phyloP scores from a whole-genome alignment of 2,797 vertebrate species.

The Vespertilio murinus region DNA sequence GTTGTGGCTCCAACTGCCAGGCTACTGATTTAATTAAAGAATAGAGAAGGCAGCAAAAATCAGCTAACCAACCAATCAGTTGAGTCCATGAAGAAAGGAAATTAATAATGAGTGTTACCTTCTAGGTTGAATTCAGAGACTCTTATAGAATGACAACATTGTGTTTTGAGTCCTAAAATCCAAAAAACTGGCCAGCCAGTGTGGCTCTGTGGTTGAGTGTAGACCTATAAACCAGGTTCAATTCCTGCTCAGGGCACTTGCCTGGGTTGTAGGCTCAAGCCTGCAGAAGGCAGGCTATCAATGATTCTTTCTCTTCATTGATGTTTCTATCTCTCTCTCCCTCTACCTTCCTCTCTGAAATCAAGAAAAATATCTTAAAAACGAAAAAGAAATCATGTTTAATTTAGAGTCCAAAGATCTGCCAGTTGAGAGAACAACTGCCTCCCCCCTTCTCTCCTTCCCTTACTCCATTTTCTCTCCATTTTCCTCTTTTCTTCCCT shows the following conservation, averaged over 20 bases:
- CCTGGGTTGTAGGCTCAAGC: too few species aligned
- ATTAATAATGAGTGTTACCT: neutral
- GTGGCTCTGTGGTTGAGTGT: too few species aligned
- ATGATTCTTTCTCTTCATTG: too few species aligned
- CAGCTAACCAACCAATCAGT: neutral
- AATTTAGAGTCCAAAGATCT: neutral
- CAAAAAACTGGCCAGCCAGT: neutral
- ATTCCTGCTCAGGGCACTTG: too few species aligned
- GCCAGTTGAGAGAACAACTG: neutral
- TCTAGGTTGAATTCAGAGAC: neutral
- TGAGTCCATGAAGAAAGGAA: neutral
- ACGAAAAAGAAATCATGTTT: neutral
- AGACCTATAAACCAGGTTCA: too few species aligned
- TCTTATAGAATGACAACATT: neutral
- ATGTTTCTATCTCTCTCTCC: too few species aligned
- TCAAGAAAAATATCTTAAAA: too few species aligned
- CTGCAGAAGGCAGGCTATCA: too few species aligned
- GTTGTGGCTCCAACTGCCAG: neutral
- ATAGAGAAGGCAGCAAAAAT: neutral
- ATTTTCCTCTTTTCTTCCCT: too few species aligned
- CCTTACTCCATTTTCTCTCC: neutral
- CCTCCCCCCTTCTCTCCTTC: neutral
- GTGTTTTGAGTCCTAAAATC: neutral
- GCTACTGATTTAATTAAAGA: neutral
- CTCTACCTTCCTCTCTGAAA: too few species aligned